phyloP scores from a whole-genome alignment of 2,797 vertebrate species.

The Staurois parvus region DNA sequence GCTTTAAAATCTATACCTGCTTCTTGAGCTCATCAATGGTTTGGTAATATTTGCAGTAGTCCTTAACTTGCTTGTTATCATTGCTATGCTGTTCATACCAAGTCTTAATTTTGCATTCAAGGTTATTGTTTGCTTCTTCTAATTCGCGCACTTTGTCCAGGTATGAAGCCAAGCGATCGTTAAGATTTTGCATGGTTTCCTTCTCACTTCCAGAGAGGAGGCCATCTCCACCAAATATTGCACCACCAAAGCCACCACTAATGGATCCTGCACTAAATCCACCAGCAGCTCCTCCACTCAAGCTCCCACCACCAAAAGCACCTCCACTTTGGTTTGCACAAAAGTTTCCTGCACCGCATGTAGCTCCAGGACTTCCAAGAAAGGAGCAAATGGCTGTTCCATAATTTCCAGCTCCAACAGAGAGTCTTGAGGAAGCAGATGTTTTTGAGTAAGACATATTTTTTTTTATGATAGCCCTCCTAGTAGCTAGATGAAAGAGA shows the following conservation, averaged over 20 bases:
- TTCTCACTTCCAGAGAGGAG: constrained; percentile 52
- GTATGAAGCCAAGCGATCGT: constrained; percentile 46
- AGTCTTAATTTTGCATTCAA: constrained; percentile 48
- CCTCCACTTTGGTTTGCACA: neutral
- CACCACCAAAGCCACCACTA: constrained; percentile 17
- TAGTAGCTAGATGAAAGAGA: constrained; percentile 15
- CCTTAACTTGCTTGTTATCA: constrained; percentile 66
- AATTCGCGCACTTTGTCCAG: constrained; percentile 34
- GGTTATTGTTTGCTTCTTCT: constrained; percentile 42
- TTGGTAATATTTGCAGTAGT: constrained; percentile 73
- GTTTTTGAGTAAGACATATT: constrained; percentile 32
- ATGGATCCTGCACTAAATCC: constrained; percentile 19
- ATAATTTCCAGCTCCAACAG: constrained; percentile 44
- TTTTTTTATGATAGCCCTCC: constrained; percentile 24
- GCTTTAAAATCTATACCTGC: constrained; percentile 70
- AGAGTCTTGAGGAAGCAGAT: constrained; percentile 23
- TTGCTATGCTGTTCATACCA: constrained; percentile 70
- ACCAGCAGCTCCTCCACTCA: constrained; percentile 38
- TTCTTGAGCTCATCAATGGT: constrained; percentile 79
- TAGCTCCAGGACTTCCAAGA: constrained; percentile 29
- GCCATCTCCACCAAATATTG: neutral
- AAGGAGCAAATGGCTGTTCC: constrained; percentile 45
- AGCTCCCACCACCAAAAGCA: constrained; percentile 64
- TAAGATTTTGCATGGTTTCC: constrained; percentile 53
- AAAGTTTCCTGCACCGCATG: constrained; percentile 4